Evolutionary conservation across 1,140 invertebrate genomes (phyloP), one percentile per base, ranked within the genome.

Genomic region (Heliothis virescens): DNA sequence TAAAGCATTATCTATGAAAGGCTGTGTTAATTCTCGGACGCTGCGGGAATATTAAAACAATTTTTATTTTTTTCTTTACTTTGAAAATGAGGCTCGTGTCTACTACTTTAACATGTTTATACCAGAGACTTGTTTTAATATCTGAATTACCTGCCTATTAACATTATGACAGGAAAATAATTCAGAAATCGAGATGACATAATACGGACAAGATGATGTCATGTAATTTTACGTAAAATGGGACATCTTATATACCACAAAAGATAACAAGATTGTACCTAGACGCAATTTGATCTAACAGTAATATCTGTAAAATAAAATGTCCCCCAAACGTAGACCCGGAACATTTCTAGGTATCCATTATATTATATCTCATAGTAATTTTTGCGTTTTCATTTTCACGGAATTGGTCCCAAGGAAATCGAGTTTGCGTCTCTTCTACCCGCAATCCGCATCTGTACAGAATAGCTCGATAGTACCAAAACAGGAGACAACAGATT

Each of bases 401-500:
- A 80, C 83, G 53, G 79, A 87, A 84, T 83, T 83, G 69, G 69
- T 60, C 83, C 72, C 81, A 77, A 83, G 85, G 73, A 92, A 94
- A 92, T 91, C 85, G 85, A 92, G 86, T 91, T 92, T 90, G 78
- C 83, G 85, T 85, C 87, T 85, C 81, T 86, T 87, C 86, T 81
- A 84, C 83, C 83, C 85, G 82, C 87, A 88, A 89, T 90, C 87
- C 89, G 89, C 90, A 90, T 93, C 89, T 92, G 91, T 86, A 85
- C 85, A 83, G 83, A 93, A 93, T 89, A 87, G 88, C 89, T 89
- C 85, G 86, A 89, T 91, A 90, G 87, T 82, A 84, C 84, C 79
- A 71, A 86, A 87, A 88, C 87, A 87, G 87, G 88, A 87, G 89
- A 92, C 91, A 91, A 92, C 89, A 92, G 92, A 94, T 93, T 94